Conservation (phyloP, 2,113 vertebrate genomes). For the Hylia prasina region DNA sequence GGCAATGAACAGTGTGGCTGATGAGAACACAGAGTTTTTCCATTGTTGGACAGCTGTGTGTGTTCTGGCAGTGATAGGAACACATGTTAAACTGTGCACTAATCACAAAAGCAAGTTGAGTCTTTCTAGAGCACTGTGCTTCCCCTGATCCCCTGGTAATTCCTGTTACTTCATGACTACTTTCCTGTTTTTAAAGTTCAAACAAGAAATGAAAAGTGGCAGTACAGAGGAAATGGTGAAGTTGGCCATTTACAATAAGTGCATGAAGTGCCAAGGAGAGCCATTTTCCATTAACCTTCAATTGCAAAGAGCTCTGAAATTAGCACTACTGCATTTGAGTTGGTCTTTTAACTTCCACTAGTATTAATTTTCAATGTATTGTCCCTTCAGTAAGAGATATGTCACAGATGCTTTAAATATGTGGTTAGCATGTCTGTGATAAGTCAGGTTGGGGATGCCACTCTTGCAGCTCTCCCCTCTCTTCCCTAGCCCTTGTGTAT, state of each 20-base stretch:
- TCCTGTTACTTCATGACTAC: not conserved
- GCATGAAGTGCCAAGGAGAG: not conserved
- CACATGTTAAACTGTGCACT: accelerated
- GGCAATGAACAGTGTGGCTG: not conserved
- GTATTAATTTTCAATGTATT: not conserved
- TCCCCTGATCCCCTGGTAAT: not conserved
- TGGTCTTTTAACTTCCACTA: not conserved
- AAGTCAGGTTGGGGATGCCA: not conserved
- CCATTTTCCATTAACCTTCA: not conserved
- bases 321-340: not conserved
- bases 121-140: not conserved
- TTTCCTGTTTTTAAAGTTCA: slow-evolving; percentile 1
- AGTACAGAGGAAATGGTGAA: not conserved
- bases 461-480: not conserved
- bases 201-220: not conserved
- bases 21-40: not conserved
- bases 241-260: not conserved
- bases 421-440: accelerated
- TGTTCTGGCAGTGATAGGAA: not conserved
- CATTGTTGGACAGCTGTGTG: not conserved
- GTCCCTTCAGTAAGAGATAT: not conserved
- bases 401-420: not conserved
- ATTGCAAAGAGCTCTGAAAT: not conserved
- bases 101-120: not conserved
- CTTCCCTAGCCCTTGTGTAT: not conserved